Evolutionary conservation across 2,888 invertebrate species (phyloP).

Genomic region (Candidula unifasciata): DNA sequence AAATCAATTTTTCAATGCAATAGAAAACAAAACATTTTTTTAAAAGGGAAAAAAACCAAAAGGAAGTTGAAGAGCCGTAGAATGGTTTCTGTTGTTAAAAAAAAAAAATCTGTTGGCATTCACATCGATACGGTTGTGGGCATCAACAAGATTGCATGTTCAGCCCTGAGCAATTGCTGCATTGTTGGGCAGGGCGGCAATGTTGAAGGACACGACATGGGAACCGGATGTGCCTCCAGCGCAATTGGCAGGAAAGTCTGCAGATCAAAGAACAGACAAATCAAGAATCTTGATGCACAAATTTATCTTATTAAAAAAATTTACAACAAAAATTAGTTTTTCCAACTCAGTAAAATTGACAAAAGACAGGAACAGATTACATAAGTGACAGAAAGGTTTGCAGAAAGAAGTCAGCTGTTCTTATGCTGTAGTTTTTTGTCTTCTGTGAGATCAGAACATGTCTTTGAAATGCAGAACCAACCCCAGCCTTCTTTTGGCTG

Average conservation of each 20-base stretch:
- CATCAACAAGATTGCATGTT: conserved; percentile 37
- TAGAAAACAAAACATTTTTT: neutral
- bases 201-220: conserved; percentile 71
- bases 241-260: conserved; percentile 66
- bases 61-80: conserved; percentile 35
- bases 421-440: too few relatives aligned
- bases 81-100: neutral
- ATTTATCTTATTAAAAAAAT: too few relatives aligned
- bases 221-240: conserved; percentile 72
- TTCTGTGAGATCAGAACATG: too few relatives aligned
- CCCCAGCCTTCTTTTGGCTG: too few relatives aligned
- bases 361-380: too few relatives aligned
- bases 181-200: conserved; percentile 74
- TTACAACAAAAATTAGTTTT: too few relatives aligned
- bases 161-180: conserved; percentile 68
- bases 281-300: neutral
- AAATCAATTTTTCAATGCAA: neutral
- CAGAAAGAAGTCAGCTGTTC: too few relatives aligned
- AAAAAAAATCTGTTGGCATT: conserved; percentile 25
- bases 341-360: too few relatives aligned
- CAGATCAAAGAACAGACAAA: conserved; percentile 16
- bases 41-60: neutral
- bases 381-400: too few relatives aligned
- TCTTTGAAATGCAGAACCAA: too few relatives aligned
- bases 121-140: conserved; percentile 22